Evolutionary conservation across 1,140 invertebrate genomes (phyloP).

Genomic region (Patella vulgata): DNA sequence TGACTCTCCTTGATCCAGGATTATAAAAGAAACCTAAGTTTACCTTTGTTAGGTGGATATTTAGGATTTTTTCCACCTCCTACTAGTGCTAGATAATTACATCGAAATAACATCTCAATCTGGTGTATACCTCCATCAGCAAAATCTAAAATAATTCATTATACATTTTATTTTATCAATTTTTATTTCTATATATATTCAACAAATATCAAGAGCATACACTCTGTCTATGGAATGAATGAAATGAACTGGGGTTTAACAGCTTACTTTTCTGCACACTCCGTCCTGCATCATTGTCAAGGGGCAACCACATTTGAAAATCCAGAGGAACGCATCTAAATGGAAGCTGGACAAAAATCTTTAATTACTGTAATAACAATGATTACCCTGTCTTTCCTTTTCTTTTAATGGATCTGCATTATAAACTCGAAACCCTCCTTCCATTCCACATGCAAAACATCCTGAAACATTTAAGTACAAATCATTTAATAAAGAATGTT

Average conservation of each 20-base stretch:
- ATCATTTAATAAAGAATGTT: too few species aligned
- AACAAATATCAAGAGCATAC: too few species aligned
- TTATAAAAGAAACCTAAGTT: too few species aligned
- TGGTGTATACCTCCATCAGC: slow-evolving; percentile 85
- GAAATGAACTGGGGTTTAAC: too few species aligned
- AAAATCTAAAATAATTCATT: slow-evolving; percentile 68
- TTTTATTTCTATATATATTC: too few species aligned
- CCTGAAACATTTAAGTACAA: slow-evolving; percentile 76
- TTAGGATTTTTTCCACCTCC: slow-evolving; percentile 91
- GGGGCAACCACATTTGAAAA: too few species aligned
- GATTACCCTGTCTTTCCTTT: slow-evolving; percentile 90
- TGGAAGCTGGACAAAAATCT: background rate
- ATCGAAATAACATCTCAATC: slow-evolving; percentile 97
- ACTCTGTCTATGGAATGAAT: background rate
- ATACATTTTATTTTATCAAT: too few species aligned
- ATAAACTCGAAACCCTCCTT: slow-evolving; percentile 96
- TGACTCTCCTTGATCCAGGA: too few species aligned
- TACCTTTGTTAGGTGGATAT: slow-evolving; percentile 92
- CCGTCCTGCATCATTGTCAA: too few species aligned
- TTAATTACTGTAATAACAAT: too few species aligned
- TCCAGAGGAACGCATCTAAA: background rate
- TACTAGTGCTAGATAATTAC: slow-evolving; percentile 96
- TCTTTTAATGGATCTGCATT: slow-evolving; percentile 97
- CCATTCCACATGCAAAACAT: slow-evolving; percentile 97
- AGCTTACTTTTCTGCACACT: too few species aligned